These are phyloP conservation scores for Watersipora subatra DNA, from an alignment of 1,140 invertebrate species.

Conservation along the genomic window DNA sequence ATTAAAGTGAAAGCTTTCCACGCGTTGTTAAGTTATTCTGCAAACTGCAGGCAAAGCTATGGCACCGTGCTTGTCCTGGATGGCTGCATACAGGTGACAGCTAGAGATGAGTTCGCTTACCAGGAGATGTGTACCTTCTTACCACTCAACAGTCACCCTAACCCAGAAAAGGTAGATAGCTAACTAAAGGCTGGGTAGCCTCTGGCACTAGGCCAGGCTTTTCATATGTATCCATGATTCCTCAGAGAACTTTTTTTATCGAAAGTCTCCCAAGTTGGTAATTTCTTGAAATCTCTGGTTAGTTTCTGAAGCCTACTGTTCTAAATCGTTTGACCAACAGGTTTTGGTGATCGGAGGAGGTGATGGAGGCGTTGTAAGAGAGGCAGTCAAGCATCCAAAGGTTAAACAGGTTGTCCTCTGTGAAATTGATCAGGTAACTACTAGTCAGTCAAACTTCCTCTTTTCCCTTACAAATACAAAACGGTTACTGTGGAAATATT, in stretches of 20 bases:
- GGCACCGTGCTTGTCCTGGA: slow-evolving; percentile 81
- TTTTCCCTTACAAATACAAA: too few species aligned
- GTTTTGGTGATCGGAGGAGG: slow-evolving; percentile 90
- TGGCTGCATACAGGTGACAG: slow-evolving; percentile 90
- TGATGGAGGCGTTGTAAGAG: slow-evolving; percentile 87
- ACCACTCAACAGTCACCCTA: slow-evolving; percentile 75
- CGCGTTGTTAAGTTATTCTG: not conserved
- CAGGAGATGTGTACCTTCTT: slow-evolving; percentile 97
- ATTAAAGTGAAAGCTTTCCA: not conserved
- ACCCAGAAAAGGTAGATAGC: slow-evolving; percentile 54
- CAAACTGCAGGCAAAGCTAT: slow-evolving; percentile 60
- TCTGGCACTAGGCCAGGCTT: too few species aligned
- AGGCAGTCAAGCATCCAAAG: slow-evolving; percentile 77
- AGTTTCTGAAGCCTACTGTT: too few species aligned
- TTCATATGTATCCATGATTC: too few species aligned
- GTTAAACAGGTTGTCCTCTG: slow-evolving; percentile 78
- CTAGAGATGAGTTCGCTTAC: slow-evolving; percentile 91
- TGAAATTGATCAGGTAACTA: slow-evolving; percentile 65
- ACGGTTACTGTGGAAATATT: too few species aligned
- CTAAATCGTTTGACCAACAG: too few species aligned
- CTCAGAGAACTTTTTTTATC: too few species aligned
- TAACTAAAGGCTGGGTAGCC: too few species aligned
- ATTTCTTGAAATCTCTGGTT: too few species aligned
- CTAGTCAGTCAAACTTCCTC: too few species aligned
- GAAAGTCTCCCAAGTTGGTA: too few species aligned